Conservation (phyloP, 2,113 vertebrate genomes). For the Tetrax tetrax region DNA sequence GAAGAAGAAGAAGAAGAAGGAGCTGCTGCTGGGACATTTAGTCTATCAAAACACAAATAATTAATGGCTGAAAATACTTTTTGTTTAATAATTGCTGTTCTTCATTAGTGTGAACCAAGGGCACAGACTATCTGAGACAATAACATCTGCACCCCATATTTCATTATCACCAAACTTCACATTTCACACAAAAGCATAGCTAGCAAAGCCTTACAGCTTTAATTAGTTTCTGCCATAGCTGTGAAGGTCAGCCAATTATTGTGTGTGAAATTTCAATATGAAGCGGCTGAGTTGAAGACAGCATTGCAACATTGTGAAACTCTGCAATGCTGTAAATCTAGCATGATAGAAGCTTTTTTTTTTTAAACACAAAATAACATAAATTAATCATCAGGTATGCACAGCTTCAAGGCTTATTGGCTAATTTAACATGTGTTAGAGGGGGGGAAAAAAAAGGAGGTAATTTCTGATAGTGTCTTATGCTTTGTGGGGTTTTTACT, state of each 20-base stretch:
- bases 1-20: constrained; percentile 30
- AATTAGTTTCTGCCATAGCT: constrained; percentile 96
- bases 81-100: constrained; percentile 81
- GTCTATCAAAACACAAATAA: constrained; percentile 75
- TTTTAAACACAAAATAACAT: constrained; percentile 52
- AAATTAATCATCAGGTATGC: constrained; percentile 74
- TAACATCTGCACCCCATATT: constrained; percentile 85
- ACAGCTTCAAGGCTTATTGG: constrained; percentile 66
- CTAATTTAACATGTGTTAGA: constrained; percentile 72
- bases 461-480: constrained; percentile 56
- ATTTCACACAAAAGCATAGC: constrained; percentile 89
- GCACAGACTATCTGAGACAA: constrained; percentile 80
- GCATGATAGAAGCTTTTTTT: constrained; percentile 44
- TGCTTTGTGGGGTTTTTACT: neutral
- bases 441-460: neutral
- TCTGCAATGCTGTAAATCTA: constrained; percentile 66
- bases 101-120: constrained; percentile 82
- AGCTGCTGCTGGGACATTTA: constrained; percentile 59
- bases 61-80: constrained; percentile 76
- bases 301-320: constrained; percentile 71
- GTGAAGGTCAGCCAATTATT: constrained; percentile 99
- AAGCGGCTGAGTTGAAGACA: constrained; percentile 78
- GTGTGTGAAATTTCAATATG: constrained; percentile 93
- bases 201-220: constrained; percentile 91
- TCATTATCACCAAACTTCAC: constrained; percentile 98